Base-by-base conservation (phyloP, 2,888 invertebrate species). In the Ceramica pisi region DNA sequence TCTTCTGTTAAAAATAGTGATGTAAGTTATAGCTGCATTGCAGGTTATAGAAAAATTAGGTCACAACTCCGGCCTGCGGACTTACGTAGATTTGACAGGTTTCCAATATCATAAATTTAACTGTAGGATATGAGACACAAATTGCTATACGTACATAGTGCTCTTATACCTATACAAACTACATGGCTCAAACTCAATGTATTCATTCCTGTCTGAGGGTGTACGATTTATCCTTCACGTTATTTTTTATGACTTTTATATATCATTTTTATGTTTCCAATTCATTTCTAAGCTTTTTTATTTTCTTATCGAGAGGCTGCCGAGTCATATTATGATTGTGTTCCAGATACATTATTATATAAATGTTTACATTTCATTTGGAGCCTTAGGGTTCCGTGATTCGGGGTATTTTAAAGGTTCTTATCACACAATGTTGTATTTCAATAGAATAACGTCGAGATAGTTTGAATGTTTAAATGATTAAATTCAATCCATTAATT, bases 11-110 rank as follows among this genome's bases (percentile, higher is more conserved):
- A 75, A 65, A 77, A 63, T 72, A 55, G 75, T 82, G 77, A 80
- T 80, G 78, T 68, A 84, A 73, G 65, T 75, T 73, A 84, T 62
- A 88, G 85, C 94, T 93, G 95, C 95, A 95, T 85, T 95, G 95
- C 95, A 93, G 95, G 90, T 91, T 87, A 86, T 87, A 90, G 86
- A 92, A 92, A 93, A 94, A 94, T 92, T 92, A 89, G 94, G 94
- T 93, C 94, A 92, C 72, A 79, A 82, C 85, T 84, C 81, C 80
- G 76, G 84, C 82, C 85, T 72, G 81, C 79, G 64, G 72, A 84
- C 86, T 85, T 88, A 87, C 77, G 84, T 68, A 88, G 83, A 87
- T 91, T 90, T 91, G 91, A 92, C 92, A 91, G 91, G 83, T 87
- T 87, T 82, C 87, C 88, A 87, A 90, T 90, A 87, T 87, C 84